Percentiles rank a stretch among this genome's conserved stretches.
Evolutionary conservation across 2,888 invertebrate genomes (phyloP).

Genomic region (Acanthococcus lagerstroemiae): DNA sequence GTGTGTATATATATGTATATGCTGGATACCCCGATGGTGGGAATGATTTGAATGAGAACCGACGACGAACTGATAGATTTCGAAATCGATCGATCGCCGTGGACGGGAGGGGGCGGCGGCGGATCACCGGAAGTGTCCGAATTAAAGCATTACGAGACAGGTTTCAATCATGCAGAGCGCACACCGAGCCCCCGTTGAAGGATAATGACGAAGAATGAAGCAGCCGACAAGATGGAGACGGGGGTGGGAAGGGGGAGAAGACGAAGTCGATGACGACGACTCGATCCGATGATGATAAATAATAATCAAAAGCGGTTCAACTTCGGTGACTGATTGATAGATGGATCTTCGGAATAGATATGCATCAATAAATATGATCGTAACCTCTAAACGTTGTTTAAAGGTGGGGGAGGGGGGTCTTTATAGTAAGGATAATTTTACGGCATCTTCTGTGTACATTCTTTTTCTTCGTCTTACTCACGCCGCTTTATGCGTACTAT

Average conservation of each 20-base stretch:
- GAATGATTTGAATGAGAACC: constrained; percentile 3
- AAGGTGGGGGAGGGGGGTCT: not conserved
- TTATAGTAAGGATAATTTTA: constrained; percentile 12
- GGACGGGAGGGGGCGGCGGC: not conserved
- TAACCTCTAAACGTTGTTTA: constrained; percentile 7
- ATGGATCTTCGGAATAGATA: constrained; percentile 12
- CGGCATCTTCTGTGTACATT: not conserved
- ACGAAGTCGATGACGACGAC: constrained; percentile 1
- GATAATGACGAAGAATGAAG: constrained; percentile 5
- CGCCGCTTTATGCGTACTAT: constrained; percentile 1
- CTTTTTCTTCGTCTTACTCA: constrained; percentile 10
- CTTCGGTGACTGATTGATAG: constrained; percentile 26
- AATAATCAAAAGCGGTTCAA: constrained; percentile 22
- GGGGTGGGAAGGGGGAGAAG: no score
- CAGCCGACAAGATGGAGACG: constrained; percentile 6
- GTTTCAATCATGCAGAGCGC: constrained; percentile 28
- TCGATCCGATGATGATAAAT: constrained; percentile 23
- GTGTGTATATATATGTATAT: no score
- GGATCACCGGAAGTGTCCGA: constrained; percentile 27
- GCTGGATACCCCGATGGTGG: not conserved
- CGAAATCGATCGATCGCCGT: not conserved
- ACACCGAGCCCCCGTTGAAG: not conserved
- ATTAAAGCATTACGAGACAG: constrained; percentile 27
- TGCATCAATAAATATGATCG: constrained; percentile 29
- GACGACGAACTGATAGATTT: not conserved